These are phyloP conservation scores for Neomicropteryx cornuta DNA, from an alignment of 1,140 invertebrate species.

Conservation along the genomic window DNA sequence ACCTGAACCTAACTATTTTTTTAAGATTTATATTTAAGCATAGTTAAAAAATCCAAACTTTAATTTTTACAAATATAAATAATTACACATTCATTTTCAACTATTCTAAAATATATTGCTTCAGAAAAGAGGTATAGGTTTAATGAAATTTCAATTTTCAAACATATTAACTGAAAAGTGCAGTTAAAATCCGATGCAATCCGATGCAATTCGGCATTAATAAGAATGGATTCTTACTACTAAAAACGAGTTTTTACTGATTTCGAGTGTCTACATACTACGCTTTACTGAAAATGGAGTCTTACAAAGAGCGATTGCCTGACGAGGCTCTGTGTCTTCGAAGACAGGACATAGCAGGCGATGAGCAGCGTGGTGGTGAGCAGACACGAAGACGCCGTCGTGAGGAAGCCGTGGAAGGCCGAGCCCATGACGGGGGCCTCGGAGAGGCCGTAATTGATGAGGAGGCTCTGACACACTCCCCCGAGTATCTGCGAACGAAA, in stretches of 20 bases:
- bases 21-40: too few relatives aligned
- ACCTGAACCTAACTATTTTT: too few relatives aligned
- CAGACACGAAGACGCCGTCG: conserved; percentile 61
- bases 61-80: too few relatives aligned
- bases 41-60: too few relatives aligned
- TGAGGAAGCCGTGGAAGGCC: conserved; percentile 64
- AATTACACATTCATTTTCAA: too few relatives aligned
- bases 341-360: conserved; percentile 62
- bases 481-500: conserved; percentile 48
- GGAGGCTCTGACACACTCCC: conserved; percentile 60
- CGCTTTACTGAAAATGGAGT: conserved; percentile 15
- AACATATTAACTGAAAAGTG: background rate
- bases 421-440: conserved; percentile 55
- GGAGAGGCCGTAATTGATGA: conserved; percentile 60
- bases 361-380: conserved; percentile 59
- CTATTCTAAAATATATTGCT: too few relatives aligned
- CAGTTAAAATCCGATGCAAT: too few relatives aligned
- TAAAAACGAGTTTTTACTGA: too few relatives aligned
- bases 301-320: conserved; percentile 71
- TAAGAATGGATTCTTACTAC: too few relatives aligned
- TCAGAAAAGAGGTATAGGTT: too few relatives aligned
- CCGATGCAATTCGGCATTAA: background rate
- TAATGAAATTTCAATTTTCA: too few relatives aligned
- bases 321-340: conserved; percentile 59
- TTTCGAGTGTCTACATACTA: background rate